Evolutionary conservation across 2,113 vertebrate species (phyloP).

Genomic region (Theristicus caerulescens): DNA sequence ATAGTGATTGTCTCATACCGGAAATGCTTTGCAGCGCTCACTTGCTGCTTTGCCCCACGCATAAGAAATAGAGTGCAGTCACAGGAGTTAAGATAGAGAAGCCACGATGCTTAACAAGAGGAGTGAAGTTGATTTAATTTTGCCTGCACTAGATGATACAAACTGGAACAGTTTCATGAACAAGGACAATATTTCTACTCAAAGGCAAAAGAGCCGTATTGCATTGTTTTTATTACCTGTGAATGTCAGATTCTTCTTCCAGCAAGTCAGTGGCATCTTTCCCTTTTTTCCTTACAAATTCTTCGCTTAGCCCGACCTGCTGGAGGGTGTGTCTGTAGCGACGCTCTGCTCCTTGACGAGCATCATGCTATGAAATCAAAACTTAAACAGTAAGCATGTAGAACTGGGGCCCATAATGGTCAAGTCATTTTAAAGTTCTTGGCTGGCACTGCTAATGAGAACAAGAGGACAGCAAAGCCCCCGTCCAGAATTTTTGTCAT

Average conservation of each 20-base stretch:
- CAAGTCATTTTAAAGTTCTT: neutral
- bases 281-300: slow-evolving; percentile 84
- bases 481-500: neutral
- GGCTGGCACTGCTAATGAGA: neutral
- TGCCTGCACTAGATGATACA: neutral
- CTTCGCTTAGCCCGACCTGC: slow-evolving; percentile 83
- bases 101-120: neutral
- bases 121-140: neutral
- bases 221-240: slow-evolving; percentile 56
- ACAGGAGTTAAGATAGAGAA: neutral
- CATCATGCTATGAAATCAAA: slow-evolving; percentile 70
- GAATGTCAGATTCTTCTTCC: slow-evolving; percentile 20
- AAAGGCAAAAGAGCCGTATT: neutral
- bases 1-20: neutral
- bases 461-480: neutral
- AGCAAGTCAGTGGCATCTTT: neutral
- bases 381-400: neutral
- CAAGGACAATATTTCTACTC: neutral
- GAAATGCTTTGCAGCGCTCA: neutral
- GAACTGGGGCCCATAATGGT: neutral
- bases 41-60: neutral
- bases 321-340: slow-evolving; percentile 79
- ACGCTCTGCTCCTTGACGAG: slow-evolving; percentile 81
- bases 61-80: neutral
- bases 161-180: neutral